A percentile compares a stretch with the other conserved stretches of the same genome.
These are phyloP conservation scores for Clepsis dumicolana DNA, from an alignment of 2,888 invertebrate species.

Conservation along the genomic window DNA sequence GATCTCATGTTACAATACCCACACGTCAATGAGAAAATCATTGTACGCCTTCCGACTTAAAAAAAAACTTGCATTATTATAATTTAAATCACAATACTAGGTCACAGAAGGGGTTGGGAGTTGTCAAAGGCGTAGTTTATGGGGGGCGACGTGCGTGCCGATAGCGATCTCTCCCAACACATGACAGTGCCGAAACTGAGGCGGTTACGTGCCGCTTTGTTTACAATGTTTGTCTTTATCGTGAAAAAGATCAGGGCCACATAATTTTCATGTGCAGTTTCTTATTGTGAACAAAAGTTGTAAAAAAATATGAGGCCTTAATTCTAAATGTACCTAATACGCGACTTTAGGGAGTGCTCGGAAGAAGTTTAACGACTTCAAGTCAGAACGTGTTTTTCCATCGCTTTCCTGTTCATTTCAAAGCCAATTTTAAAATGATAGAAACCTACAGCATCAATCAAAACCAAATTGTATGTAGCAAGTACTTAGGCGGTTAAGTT, in stretches of 20 bases:
- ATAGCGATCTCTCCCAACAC: slow-evolving; percentile 32
- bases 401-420: no score
- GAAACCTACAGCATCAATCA: no score
- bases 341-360: no score
- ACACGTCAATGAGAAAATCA: no score
- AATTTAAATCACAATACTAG: slow-evolving; percentile 6
- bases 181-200: slow-evolving; percentile 23
- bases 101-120: slow-evolving; percentile 27
- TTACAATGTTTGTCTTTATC: slow-evolving; percentile 3
- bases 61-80: not conserved
- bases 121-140: slow-evolving; percentile 49
- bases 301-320: not conserved
- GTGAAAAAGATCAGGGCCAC: not conserved
- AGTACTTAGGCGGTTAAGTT: no score
- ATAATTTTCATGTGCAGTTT: not conserved
- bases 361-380: no score
- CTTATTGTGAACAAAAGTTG: not conserved
- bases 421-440: no score
- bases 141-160: slow-evolving; percentile 48
- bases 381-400: no score
- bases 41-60: not conserved
- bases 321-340: not conserved
- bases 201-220: slow-evolving; percentile 12
- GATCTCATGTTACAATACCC: no score
- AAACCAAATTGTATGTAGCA: no score